phyloP scores from a whole-genome alignment of 2,797 vertebrate genomes.

The Pachyuromys duprasi region DNA sequence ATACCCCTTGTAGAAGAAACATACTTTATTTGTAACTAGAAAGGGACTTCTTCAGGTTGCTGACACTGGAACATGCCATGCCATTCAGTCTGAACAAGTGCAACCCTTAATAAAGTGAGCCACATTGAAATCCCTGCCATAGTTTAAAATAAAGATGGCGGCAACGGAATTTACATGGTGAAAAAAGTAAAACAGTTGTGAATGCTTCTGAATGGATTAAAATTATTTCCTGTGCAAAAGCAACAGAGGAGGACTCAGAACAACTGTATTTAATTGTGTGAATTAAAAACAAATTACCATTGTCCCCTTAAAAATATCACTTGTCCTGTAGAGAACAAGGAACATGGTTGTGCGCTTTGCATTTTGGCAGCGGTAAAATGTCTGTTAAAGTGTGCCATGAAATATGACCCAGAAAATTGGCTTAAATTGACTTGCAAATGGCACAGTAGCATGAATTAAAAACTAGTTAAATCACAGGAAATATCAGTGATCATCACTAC shows the following conservation, averaged over 20 bases:
- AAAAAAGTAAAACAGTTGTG: neutral
- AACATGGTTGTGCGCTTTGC: neutral
- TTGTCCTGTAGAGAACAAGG: neutral
- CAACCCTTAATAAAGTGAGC: neutral
- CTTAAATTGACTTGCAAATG: slow-evolving; percentile 73
- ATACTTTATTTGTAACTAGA: neutral
- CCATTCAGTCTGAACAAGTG: neutral
- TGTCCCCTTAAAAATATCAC: slow-evolving; percentile 46
- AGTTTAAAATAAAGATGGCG: neutral
- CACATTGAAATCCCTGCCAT: neutral
- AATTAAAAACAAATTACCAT: slow-evolving; percentile 59
- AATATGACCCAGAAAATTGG: slow-evolving; percentile 71
- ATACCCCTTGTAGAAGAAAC: neutral
- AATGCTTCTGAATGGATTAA: slow-evolving; percentile 2
- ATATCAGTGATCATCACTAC: slow-evolving; percentile 49
- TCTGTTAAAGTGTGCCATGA: slow-evolving; percentile 56
- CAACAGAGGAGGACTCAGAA: neutral
- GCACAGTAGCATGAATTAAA: slow-evolving; percentile 36
- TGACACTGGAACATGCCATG: neutral
- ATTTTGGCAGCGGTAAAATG: slow-evolving; percentile 68
- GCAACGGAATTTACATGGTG: neutral
- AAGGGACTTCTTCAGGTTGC: neutral
- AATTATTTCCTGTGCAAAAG: neutral
- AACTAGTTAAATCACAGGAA: slow-evolving; percentile 49
- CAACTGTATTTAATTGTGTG: slow-evolving; percentile 50